Base-by-base conservation (phyloP, 2,113 vertebrate genomes). In the Bostrychus sinensis region DNA sequence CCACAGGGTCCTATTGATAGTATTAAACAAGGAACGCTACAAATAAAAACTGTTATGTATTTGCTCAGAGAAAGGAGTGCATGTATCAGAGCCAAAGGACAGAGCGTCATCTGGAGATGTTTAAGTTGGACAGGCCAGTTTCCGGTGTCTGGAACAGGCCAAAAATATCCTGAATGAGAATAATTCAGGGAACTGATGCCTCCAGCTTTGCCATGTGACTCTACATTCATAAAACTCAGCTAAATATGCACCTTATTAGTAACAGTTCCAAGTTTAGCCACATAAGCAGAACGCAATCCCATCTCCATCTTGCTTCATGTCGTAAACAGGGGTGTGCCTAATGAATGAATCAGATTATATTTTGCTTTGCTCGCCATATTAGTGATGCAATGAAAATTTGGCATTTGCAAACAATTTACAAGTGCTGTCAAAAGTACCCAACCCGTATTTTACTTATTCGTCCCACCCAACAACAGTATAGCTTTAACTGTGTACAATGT, bases 21-120 rank as follows among this genome's bases (percentile, higher is more conserved):
- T 75, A 23, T n/a, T n/a, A 75, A 72, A 82, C 59, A 46, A 62
- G 86, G 85, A 73, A 89, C 83, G 80, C 74, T 26, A 83, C 88
- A 80, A 86, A 86, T 87, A 81, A 83, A 86, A 53, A 10, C 50
- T 79, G 78, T 85, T 77, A 81, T 83, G 71, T 62, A 78, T 80
- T 72, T 78, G 54, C 72, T 59, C 7, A 5, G 51, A 70, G 71
- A 72, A 61, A 62, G 62, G 64, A 3, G 51, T 76, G 58, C 51
- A 45, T 75, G 70, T 82, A 72, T 74, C 64, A 70, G 63, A 82
- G 83, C 70, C 66, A 82, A 75, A 75, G 78, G 67, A 84, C 53
- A 86, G 77, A 87, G 70, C n/a, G n/a, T 89, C 89, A 91, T 90
- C 89, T 92, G 89, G 89, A 90, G 76, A 89, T 88, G 83, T 92